A percentile compares a stretch with the other conserved stretches of the same genome.
Conservation (phyloP, 2,797 vertebrate genomes). For the Pygocentrus nattereri region DNA sequence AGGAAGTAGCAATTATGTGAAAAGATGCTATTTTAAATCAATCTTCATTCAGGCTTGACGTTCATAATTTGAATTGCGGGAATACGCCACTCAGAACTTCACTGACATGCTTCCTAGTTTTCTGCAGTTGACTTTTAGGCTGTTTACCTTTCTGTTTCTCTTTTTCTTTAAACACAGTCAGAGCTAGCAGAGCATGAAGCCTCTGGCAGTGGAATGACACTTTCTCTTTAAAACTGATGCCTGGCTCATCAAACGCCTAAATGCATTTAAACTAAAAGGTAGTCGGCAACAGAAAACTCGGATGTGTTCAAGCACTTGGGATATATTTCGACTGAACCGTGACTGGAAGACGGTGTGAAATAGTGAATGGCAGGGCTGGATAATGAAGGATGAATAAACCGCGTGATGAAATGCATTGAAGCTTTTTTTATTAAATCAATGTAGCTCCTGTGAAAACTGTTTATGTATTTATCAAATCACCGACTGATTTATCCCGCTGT, state of each 20-base stretch:
- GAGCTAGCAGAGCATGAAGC: conserved; percentile 3
- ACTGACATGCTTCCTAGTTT: no score
- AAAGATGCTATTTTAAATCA: not conserved
- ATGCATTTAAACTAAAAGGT: not conserved
- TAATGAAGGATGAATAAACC: not conserved
- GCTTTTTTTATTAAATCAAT: not conserved
- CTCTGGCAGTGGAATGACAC: not conserved
- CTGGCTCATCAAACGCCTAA: conserved; percentile 6
- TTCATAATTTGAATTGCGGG: not conserved
- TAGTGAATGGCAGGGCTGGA: not conserved
- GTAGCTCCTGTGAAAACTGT: not conserved
- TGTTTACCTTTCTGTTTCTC: conserved; percentile 7
- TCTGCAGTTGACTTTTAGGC: not conserved
- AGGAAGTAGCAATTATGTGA: not conserved
- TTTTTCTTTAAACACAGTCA: not conserved
- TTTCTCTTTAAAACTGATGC: conserved; percentile 24
- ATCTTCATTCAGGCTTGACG: not conserved
- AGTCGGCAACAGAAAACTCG: not conserved
- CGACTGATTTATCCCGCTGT: not conserved
- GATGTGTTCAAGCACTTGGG: not conserved
- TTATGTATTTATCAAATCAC: not conserved
- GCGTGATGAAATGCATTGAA: not conserved
- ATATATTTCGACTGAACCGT: not conserved
- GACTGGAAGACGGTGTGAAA: not conserved
- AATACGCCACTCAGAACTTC: not conserved